Evolutionary conservation across 2,888 invertebrate genomes (phyloP).

Genomic region (Exephanes ischioxanthus): DNA sequence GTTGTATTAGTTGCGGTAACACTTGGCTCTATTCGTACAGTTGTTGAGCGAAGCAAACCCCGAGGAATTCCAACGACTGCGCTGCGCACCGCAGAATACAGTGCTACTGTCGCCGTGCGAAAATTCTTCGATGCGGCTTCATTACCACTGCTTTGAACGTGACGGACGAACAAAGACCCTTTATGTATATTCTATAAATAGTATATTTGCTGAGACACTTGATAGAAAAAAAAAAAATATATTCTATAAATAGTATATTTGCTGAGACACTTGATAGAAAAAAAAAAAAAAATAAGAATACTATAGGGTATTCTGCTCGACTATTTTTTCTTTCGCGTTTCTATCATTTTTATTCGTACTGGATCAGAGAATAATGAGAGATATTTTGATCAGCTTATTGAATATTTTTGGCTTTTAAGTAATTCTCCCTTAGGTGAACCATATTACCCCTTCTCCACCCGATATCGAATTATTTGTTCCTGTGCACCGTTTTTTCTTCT

Average conservation of each 20-base stretch:
- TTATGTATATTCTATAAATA: neutral
- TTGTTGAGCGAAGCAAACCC: slow-evolving; percentile 21
- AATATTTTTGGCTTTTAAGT: neutral
- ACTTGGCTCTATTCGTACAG: slow-evolving; percentile 13
- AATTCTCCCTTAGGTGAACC: neutral
- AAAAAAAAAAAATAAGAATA: neutral
- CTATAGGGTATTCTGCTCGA: neutral
- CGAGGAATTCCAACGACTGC: slow-evolving; percentile 6
- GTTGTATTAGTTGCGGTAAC: slow-evolving; percentile 29
- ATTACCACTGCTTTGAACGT: slow-evolving; percentile 20
- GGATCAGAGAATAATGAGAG: neutral
- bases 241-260: neutral
- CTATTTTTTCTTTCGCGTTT: neutral
- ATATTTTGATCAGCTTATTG: neutral
- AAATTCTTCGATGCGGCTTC: slow-evolving; percentile 35
- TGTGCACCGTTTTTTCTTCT: neutral
- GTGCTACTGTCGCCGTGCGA: slow-evolving; percentile 39
- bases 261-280: neutral
- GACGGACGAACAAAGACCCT: neutral
- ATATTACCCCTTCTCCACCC: neutral
- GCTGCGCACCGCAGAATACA: neutral
- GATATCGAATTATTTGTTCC: neutral
- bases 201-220: neutral
- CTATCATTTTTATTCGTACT: neutral
- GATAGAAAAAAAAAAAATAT: neutral